phyloP scores from a whole-genome alignment of 2,888 invertebrate genomes.

The Mesodorylaimus sp. region DNA sequence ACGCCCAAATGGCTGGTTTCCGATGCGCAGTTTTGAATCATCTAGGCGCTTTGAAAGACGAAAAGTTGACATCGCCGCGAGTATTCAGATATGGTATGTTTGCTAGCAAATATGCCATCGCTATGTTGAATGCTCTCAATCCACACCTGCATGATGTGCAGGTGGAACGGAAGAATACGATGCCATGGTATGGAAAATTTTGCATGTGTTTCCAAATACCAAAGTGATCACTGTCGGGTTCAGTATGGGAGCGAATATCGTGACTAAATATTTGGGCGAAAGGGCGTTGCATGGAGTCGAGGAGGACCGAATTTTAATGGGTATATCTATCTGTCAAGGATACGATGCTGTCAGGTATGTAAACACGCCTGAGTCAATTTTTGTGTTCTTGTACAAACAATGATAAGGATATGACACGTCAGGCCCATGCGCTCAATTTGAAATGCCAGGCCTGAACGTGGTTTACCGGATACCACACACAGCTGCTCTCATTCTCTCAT shows the following conservation, averaged over 20 bases:
- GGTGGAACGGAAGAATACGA: slow-evolving; percentile 74
- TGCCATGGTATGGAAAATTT: slow-evolving; percentile 56
- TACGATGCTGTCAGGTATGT: slow-evolving; percentile 75
- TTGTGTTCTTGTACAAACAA: too few relatives aligned
- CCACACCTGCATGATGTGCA: slow-evolving; percentile 29
- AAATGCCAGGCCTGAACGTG: too few relatives aligned
- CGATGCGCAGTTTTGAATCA: slow-evolving; percentile 81
- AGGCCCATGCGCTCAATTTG: too few relatives aligned
- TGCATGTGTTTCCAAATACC: slow-evolving; percentile 53
- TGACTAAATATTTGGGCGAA: slow-evolving; percentile 80
- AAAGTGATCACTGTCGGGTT: slow-evolving; percentile 69
- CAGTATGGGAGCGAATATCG: slow-evolving; percentile 76
- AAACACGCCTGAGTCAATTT: too few relatives aligned
- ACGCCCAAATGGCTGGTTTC: slow-evolving; percentile 74
- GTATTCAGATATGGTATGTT: slow-evolving; percentile 75
- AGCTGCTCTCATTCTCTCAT: too few relatives aligned
- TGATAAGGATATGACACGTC: too few relatives aligned
- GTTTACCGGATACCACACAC: too few relatives aligned
- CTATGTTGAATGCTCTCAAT: not conserved
- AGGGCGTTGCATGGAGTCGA: slow-evolving; percentile 31
- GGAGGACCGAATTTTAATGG: slow-evolving; percentile 51
- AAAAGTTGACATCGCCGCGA: slow-evolving; percentile 63
- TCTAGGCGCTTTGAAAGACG: slow-evolving; percentile 65
- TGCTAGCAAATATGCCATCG: not conserved
- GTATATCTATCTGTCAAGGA: slow-evolving; percentile 79